These are phyloP conservation scores for Bombus balteatus DNA, from an alignment of 1,140 invertebrate species.

Conservation along the genomic window DNA sequence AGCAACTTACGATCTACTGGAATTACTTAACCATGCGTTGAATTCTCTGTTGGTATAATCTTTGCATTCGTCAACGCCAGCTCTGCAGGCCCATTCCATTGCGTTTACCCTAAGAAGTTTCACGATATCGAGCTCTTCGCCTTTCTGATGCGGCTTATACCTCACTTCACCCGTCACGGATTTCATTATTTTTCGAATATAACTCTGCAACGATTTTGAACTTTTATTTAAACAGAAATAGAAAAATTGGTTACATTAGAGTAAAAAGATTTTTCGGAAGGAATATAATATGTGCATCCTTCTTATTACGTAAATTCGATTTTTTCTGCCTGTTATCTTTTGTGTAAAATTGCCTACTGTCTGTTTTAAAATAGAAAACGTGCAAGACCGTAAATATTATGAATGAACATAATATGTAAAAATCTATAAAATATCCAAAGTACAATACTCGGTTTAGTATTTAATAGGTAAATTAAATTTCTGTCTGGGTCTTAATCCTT, in stretches of 20 bases:
- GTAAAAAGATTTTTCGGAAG: not conserved
- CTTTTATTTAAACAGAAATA: not conserved
- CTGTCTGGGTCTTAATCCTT: too few relatives aligned
- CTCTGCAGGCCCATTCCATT: conserved; percentile 85
- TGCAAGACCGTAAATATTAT: not conserved
- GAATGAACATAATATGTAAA: too few relatives aligned
- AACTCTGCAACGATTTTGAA: conserved; percentile 39
- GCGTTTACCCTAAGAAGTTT: conserved; percentile 86
- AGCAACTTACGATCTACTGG: conserved; percentile 70
- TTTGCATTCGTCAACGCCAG: conserved; percentile 86
- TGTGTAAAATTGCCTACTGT: not conserved
- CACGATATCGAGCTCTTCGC: conserved; percentile 82
- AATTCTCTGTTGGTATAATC: conserved; percentile 85
- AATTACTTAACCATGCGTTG: conserved; percentile 84
- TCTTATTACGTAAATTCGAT: too few relatives aligned
- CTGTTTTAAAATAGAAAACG: not conserved
- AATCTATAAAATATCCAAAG: too few relatives aligned
- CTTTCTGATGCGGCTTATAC: conserved; percentile 58
- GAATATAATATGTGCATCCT: not conserved
- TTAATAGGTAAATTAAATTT: too few relatives aligned
- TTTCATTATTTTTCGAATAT: not conserved
- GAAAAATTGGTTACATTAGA: not conserved
- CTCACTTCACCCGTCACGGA: fast-evolving
- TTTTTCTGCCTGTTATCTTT: not conserved
- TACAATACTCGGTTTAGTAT: too few relatives aligned